Conservation (phyloP, 2,888 invertebrate genomes). For the Leptothorax acervorum region DNA sequence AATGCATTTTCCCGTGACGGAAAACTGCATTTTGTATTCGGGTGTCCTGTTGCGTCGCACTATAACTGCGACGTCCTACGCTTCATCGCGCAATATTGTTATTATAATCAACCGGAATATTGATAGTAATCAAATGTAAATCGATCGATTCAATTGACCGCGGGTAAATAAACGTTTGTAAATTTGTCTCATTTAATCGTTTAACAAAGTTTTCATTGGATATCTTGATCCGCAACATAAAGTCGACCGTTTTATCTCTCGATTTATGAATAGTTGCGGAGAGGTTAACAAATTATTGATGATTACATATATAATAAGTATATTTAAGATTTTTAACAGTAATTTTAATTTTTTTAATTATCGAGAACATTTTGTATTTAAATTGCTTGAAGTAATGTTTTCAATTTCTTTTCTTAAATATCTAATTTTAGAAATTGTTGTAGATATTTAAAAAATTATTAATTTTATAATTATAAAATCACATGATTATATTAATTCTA, state of each 20-base stretch:
- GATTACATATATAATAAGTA: not conserved
- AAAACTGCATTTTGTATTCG: not conserved
- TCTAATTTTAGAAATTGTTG: not conserved
- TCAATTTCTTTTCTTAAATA: not conserved
- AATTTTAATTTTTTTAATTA: not conserved
- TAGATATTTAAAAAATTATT: not conserved
- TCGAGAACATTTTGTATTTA: not conserved
- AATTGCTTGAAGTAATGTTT: not conserved
- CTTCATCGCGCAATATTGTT: constrained; percentile 6
- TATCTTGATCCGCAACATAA: not conserved
- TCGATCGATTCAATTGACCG: not conserved
- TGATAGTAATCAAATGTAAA: not conserved
- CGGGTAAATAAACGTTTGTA: not conserved
- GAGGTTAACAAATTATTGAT: not conserved
- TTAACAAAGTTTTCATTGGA: not conserved
- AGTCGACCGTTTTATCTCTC: not conserved
- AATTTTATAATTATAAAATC: not conserved
- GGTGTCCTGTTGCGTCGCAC: constrained; percentile 45
- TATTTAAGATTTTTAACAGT: not conserved
- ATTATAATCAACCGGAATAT: not conserved
- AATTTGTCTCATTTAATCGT: constrained; percentile 7
- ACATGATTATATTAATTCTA: not conserved
- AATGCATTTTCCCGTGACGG: constrained; percentile 15
- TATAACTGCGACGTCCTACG: constrained; percentile 1
- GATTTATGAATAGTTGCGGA: not conserved